phyloP scores from a whole-genome alignment of 1,140 invertebrate genomes.

The Drosophila nannoptera region DNA sequence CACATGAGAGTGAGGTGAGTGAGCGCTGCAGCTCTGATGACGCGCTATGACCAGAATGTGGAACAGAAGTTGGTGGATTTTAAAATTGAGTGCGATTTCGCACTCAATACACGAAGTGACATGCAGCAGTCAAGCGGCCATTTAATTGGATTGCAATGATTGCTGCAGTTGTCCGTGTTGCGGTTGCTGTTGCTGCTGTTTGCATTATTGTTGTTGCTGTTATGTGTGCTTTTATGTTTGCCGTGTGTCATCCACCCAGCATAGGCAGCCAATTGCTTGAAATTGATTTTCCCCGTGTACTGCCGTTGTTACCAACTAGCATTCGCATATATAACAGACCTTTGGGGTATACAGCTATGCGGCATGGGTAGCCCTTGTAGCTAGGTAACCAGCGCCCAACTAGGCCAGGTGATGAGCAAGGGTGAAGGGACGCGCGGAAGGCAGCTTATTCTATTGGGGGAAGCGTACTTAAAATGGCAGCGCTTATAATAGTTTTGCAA shows the following conservation, averaged over 20 bases:
- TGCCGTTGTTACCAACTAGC: constrained; percentile 13
- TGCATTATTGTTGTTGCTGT: neutral
- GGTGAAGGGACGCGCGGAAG: no score
- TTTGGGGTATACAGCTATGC: constrained; percentile 16
- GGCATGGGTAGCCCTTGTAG: constrained; percentile 21
- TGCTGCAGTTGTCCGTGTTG: constrained; percentile 11
- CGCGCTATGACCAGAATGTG: constrained; percentile 2
- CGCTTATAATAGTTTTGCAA: constrained; percentile 60
- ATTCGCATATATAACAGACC: constrained; percentile 1
- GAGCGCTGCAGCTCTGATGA: constrained; percentile 26
- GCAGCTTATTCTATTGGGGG: neutral
- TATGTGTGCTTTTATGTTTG: constrained; percentile 6
- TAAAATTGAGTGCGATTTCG: constrained; percentile 13
- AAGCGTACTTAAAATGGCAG: neutral
- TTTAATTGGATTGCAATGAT: constrained; percentile 67
- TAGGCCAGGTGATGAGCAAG: neutral
- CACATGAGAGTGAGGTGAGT: neutral
- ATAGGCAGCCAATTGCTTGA: constrained; percentile 40
- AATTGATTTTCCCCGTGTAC: constrained; percentile 60
- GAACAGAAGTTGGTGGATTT: constrained; percentile 13
- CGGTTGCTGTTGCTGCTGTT: neutral
- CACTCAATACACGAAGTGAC: constrained; percentile 15
- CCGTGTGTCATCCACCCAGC: constrained; percentile 23
- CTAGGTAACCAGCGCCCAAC: constrained; percentile 33
- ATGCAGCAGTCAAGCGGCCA: constrained; percentile 30